Evolutionary conservation across 2,797 vertebrate genomes (phyloP), one percentile per base, ranked within the genome.

Genomic region (Leptodactylus fallax): DNA sequence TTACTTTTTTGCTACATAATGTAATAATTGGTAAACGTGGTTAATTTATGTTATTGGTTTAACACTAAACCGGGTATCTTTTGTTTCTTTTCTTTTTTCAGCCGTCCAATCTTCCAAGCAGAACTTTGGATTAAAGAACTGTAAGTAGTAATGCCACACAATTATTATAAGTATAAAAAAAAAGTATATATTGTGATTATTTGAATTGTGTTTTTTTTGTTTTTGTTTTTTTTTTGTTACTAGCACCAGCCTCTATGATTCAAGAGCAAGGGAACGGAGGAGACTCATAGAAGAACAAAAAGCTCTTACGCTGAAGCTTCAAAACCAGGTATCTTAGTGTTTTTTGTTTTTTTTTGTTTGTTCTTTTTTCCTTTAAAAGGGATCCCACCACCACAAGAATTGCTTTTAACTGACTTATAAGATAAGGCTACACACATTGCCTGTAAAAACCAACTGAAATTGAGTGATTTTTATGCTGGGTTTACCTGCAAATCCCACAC

Each of bases 121-220:
- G 98, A 99, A 82, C 92, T 98, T 17, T 99, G 98, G 98, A 99
- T 99, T 93, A 99, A 98, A 94, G 98, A 99, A 94, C 92, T 99
- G 98, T 99, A 93, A 97, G 97, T 96, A 7, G 16, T n/a, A 69
- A 49, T 25, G 13, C 7, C 27, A 53, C 45, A 36, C 0, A 7
- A 56, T 0, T 25, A 56, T 0, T 25, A 21, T 27, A 23, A 27
- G 12, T 53, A 53, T 53, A 1, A 2, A 36, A 36, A 36, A 36
- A 36, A 36, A 36, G 36, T 36, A 36, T 36, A 4, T 36, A 36
- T 36, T 36, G 4, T 36, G 1, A 36, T 36, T 36, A 36, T 36
- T 36, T 2, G 36, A 36, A 2, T 36, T 36, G 4, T 36, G 1
- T 36, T 2, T 63, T 65, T 83, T 6, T 19, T 36, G 13, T 5